Evolutionary conservation across 2,888 invertebrate genomes (phyloP).

Genomic region (Mesochorus sp.): DNA sequence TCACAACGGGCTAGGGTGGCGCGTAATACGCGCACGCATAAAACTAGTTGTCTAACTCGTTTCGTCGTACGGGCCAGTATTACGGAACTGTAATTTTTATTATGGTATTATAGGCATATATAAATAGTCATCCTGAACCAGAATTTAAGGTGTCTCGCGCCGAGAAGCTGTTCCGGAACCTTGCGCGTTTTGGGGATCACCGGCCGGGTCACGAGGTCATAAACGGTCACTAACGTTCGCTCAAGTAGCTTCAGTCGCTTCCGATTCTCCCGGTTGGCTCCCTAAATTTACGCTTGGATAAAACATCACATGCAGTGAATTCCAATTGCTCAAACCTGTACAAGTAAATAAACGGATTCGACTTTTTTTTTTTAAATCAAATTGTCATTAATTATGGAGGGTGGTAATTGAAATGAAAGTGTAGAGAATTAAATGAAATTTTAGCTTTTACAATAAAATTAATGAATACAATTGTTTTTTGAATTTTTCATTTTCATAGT

Average conservation of each 20-base stretch:
- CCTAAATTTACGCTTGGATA: background rate
- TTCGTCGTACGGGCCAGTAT: constrained; percentile 71
- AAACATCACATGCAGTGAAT: no score
- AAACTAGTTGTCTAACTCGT: constrained; percentile 74
- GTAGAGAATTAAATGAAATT: no score
- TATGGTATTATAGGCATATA: constrained; percentile 8
- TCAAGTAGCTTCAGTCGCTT: constrained; percentile 34
- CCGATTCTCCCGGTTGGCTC: constrained; percentile 5
- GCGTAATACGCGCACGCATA: constrained; percentile 15
- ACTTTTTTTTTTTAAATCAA: no score
- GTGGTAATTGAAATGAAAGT: no score
- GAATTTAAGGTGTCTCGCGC: constrained; percentile 35
- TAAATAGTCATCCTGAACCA: background rate
- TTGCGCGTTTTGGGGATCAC: constrained; percentile 33
- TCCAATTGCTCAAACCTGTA: no score
- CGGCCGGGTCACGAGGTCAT: constrained; percentile 58
- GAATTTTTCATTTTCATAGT: no score
- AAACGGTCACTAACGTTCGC: constrained; percentile 59
- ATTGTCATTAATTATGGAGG: no score
- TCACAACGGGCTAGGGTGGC: constrained; percentile 37
- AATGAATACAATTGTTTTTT: no score
- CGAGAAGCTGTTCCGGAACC: constrained; percentile 46
- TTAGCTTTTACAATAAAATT: no score
- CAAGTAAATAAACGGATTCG: no score
- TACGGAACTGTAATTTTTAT: constrained; percentile 28